These are phyloP conservation scores for Lerema accius DNA, from an alignment of 1,140 invertebrate species.

Conservation along the genomic window DNA sequence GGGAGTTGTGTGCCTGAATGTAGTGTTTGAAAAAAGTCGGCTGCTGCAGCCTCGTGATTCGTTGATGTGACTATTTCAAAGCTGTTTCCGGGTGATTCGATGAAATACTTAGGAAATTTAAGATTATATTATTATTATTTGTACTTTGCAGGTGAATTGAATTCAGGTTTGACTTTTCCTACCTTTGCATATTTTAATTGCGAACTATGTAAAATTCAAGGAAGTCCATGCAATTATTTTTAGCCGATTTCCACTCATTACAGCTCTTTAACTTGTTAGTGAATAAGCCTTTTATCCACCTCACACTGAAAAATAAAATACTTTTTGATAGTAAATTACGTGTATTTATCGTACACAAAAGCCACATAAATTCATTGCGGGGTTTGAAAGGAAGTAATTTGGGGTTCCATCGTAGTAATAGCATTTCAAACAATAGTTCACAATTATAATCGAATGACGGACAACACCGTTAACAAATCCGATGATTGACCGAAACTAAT, in stretches of 20 bases:
- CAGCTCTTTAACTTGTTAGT: too few species aligned
- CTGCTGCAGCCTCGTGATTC: neutral
- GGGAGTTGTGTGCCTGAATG: conserved; percentile 4
- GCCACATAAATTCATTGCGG: neutral
- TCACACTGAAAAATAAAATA: too few species aligned
- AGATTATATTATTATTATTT: too few species aligned
- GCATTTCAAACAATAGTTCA: neutral
- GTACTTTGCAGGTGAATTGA: too few species aligned
- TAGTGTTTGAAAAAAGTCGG: neutral
- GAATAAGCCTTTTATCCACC: too few species aligned
- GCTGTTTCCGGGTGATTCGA: neutral
- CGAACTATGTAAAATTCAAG: too few species aligned
- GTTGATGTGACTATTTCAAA: neutral
- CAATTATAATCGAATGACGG: neutral
- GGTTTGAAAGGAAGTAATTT: neutral
- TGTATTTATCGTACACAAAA: neutral
- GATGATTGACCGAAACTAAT: conserved; percentile 30
- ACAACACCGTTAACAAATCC: conserved; percentile 16
- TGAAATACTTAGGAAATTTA: too few species aligned
- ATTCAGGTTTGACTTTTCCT: too few species aligned
- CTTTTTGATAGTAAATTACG: too few species aligned
- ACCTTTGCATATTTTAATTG: too few species aligned
- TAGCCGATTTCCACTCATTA: too few species aligned
- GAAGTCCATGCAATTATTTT: too few species aligned
- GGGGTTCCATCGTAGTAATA: neutral